phyloP scores from a whole-genome alignment of 2,113 vertebrate genomes.

The Parotia lawesii region DNA sequence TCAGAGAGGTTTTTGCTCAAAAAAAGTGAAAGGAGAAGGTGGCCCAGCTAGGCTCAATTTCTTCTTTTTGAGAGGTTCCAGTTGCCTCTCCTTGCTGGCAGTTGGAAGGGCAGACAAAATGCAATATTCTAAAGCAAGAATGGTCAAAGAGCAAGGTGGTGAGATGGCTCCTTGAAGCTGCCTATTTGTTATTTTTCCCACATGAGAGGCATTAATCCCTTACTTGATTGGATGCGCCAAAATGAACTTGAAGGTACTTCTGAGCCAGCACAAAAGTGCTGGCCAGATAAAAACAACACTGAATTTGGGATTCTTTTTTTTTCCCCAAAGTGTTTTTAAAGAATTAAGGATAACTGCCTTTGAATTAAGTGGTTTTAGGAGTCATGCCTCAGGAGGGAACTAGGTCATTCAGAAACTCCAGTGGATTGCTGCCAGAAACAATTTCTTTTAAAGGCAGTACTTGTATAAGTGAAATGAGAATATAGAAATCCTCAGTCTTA shows the following conservation, averaged over 20 bases:
- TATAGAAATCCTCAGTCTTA: neutral
- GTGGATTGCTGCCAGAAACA: neutral
- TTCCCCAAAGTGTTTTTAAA: neutral
- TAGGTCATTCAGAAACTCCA: neutral
- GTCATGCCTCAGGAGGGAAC: neutral
- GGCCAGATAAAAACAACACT: neutral
- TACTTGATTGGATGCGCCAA: neutral
- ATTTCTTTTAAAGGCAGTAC: neutral
- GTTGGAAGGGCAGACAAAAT: neutral
- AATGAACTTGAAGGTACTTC: neutral
- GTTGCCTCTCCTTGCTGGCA: neutral
- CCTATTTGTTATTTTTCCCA: neutral
- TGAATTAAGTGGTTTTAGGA: slow-evolving; percentile 23
- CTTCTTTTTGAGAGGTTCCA: neutral
- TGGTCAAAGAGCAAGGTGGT: neutral
- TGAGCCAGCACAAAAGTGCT: neutral
- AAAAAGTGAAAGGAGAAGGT: neutral
- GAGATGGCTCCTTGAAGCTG: neutral
- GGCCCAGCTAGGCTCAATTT: neutral
- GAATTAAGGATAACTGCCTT: neutral
- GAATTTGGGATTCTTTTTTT: neutral
- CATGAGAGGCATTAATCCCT: neutral
- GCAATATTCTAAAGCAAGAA: neutral
- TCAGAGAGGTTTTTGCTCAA: neutral
- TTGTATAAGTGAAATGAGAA: neutral